Conservation (phyloP, 2,797 vertebrate species). For the Lagocephalus sceleratus region DNA sequence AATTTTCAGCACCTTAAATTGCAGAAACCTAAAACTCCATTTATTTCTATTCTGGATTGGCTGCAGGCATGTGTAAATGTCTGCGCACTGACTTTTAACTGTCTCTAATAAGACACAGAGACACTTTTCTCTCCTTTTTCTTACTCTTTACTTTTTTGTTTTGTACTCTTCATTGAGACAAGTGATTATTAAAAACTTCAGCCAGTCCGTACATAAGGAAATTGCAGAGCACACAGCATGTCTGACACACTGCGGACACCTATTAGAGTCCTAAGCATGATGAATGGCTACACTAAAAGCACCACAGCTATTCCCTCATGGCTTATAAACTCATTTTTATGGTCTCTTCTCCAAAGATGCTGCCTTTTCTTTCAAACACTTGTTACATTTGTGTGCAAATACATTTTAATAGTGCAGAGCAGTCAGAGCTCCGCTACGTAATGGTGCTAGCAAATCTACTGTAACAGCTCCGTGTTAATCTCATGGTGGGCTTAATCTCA, state of each 20-base stretch:
- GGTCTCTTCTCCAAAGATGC: slow-evolving; percentile 15
- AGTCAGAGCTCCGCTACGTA: slow-evolving; percentile 19
- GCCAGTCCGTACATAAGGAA: background rate
- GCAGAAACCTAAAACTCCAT: no score
- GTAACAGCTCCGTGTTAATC: background rate
- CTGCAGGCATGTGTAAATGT: no score
- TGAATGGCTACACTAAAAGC: slow-evolving; percentile 14
- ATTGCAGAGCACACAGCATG: background rate
- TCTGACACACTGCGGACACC: background rate
- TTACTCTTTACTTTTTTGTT: no score
- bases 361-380: slow-evolving; percentile 1
- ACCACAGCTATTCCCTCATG: slow-evolving; percentile 13
- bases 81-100: no score
- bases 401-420: slow-evolving; percentile 31
- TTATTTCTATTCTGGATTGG: no score
- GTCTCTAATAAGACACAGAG: no score
- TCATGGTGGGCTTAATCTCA: slow-evolving; percentile 7
- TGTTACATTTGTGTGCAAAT: slow-evolving; percentile 7
- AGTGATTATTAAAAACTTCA: background rate
- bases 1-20: no score
- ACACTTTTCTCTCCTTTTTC: no score
- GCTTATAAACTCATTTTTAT: slow-evolving; percentile 41
- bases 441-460: slow-evolving; percentile 23
- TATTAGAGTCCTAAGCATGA: slow-evolving; percentile 5
- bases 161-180: background rate